Percentiles rank a stretch among this genome's conserved stretches.
Evolutionary conservation across 2,113 vertebrate genomes (phyloP).

Genomic region (Megaceryle torquata): DNA sequence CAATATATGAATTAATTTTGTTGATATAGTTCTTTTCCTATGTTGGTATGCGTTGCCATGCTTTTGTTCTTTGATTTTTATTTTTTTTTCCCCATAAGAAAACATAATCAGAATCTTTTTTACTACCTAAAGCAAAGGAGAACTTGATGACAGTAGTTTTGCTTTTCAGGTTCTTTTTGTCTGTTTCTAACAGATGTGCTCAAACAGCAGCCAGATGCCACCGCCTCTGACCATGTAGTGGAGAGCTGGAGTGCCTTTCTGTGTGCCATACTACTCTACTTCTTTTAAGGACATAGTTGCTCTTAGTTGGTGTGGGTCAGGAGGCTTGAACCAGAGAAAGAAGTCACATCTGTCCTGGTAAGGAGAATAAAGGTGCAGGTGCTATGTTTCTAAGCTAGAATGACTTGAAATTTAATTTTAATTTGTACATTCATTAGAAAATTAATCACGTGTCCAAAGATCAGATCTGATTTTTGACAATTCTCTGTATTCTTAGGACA

Average conservation of each 20-base stretch:
- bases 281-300: too few relatives aligned
- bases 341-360: neutral
- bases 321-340: neutral
- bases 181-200: neutral
- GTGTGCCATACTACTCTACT: neutral
- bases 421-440: neutral
- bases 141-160: neutral
- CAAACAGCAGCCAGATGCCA: neutral
- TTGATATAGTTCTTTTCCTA: neutral
- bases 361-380: neutral
- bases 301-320: neutral
- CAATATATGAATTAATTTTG: neutral
- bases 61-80: neutral
- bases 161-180: neutral
- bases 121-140: neutral
- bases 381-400: neutral
- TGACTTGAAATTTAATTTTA: neutral
- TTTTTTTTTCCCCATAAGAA: accelerated
- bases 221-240: neutral
- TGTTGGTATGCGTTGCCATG: neutral
- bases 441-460: neutral
- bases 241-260: neutral
- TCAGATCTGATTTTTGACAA: neutral
- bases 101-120: neutral
- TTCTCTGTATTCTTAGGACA: neutral